phyloP scores from a whole-genome alignment of 2,113 vertebrate species.

The Tachysurus vachellii region DNA sequence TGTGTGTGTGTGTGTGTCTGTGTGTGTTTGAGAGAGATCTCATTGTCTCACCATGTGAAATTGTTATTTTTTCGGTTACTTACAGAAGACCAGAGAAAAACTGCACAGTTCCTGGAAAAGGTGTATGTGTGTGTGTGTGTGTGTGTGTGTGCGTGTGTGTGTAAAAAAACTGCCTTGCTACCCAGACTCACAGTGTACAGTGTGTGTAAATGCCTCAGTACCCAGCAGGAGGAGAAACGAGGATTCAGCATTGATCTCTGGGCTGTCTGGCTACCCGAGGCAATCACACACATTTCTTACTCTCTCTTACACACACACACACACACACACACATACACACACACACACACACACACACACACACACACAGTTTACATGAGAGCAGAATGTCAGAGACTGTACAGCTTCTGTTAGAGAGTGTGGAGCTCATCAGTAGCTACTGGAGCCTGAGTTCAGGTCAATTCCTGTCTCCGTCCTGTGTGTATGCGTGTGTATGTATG shows the following conservation, averaged over 20 bases:
- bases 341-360: no score
- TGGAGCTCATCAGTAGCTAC: no score
- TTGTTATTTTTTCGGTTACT: not conserved
- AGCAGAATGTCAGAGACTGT: no score
- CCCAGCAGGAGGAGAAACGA: slow-evolving; percentile 1
- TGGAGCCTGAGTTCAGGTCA: no score
- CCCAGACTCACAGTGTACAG: not conserved
- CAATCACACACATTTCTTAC: not conserved
- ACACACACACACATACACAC: slow-evolving; percentile 18
- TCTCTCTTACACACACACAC: slow-evolving; percentile 5
- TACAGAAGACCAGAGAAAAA: not conserved
- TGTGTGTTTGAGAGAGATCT: not conserved
- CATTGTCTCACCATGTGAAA: not conserved
- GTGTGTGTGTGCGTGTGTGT: slow-evolving; percentile 13
- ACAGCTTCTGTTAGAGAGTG: no score
- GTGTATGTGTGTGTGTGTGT: not conserved
- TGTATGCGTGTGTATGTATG: no score
- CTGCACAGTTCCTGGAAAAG: not conserved
- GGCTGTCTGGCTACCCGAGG: not conserved
- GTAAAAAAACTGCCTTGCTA: not conserved
- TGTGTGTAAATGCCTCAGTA: not conserved
- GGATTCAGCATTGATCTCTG: not conserved
- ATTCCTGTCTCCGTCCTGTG: no score
- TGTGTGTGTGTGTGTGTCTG: not conserved
- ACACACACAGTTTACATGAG: no score